phyloP scores from a whole-genome alignment of 2,888 invertebrate species.

The Crioceris asparagi region DNA sequence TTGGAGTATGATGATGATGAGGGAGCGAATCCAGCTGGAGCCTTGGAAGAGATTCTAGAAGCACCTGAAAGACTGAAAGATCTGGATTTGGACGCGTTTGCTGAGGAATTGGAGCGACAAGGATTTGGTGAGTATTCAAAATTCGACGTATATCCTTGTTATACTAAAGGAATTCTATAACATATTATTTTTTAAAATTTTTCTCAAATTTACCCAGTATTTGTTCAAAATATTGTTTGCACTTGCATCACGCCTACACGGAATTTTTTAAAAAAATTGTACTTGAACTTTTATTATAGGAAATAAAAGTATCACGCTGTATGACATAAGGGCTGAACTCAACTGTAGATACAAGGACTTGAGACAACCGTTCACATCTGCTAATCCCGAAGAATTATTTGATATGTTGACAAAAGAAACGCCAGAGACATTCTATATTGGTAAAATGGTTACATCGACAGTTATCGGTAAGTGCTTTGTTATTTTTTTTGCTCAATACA shows the following conservation, averaged over 20 bases:
- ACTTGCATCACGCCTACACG: background rate
- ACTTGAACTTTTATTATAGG: constrained; percentile 33
- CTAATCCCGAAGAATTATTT: constrained; percentile 80
- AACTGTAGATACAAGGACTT: constrained; percentile 90
- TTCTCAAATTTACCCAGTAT: background rate
- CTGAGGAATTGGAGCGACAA: constrained; percentile 89
- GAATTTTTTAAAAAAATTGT: background rate
- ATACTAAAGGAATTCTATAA: background rate
- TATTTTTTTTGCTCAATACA: constrained; percentile 2
- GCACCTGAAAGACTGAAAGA: constrained; percentile 90
- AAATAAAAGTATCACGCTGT: constrained; percentile 87
- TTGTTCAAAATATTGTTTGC: background rate
- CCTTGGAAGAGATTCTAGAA: constrained; percentile 93
- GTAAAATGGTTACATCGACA: constrained; percentile 73
- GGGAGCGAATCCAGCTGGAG: constrained; percentile 92
- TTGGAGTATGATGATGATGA: constrained; percentile 97
- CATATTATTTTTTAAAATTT: constrained; percentile 1
- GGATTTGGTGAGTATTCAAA: constrained; percentile 47
- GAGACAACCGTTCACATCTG: constrained; percentile 63
- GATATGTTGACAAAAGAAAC: constrained; percentile 94
- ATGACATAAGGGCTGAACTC: constrained; percentile 93
- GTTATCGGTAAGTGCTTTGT: constrained; percentile 41
- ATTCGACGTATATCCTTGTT: background rate
- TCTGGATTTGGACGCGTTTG: constrained; percentile 95
- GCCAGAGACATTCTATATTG: constrained; percentile 84